Conservation (phyloP, 2,797 vertebrate species). For the Coracias cyanogaster region DNA sequence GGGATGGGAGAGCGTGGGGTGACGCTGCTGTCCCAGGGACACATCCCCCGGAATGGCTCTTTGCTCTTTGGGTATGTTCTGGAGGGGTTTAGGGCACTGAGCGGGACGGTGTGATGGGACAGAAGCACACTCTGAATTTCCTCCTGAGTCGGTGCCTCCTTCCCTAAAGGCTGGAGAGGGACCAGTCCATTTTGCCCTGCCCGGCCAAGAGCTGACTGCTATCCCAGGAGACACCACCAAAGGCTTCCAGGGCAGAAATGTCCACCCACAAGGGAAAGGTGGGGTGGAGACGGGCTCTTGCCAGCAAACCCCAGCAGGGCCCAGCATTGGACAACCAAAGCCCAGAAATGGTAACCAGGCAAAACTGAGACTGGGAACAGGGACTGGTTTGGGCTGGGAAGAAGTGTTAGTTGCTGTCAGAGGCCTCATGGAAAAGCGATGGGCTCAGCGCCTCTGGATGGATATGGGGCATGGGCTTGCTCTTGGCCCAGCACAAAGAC, state of each 20-base stretch:
- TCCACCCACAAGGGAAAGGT: background rate
- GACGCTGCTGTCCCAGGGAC: rapidly evolving
- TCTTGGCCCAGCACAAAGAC: background rate
- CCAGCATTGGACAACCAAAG: background rate
- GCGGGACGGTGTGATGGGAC: background rate
- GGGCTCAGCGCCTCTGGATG: rapidly evolving
- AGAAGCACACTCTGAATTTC: background rate
- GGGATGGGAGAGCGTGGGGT: rapidly evolving
- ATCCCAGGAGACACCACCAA: conserved; percentile 15
- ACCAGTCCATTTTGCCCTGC: background rate
- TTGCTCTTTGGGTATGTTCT: rapidly evolving
- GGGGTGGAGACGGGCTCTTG: background rate
- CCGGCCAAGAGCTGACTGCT: background rate
- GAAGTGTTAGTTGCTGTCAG: background rate
- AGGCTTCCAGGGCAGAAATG: background rate
- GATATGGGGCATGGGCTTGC: rapidly evolving
- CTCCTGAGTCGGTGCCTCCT: conserved; percentile 27
- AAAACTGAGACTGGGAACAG: background rate
- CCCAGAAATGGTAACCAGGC: background rate
- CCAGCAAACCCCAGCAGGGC: background rate
- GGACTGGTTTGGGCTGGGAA: background rate
- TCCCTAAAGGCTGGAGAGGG: background rate
- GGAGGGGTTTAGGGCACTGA: background rate
- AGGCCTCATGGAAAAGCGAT: background rate
- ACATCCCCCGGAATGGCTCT: background rate